phyloP scores from a whole-genome alignment of 2,888 invertebrate genomes.

The Lathronympha strigana region DNA sequence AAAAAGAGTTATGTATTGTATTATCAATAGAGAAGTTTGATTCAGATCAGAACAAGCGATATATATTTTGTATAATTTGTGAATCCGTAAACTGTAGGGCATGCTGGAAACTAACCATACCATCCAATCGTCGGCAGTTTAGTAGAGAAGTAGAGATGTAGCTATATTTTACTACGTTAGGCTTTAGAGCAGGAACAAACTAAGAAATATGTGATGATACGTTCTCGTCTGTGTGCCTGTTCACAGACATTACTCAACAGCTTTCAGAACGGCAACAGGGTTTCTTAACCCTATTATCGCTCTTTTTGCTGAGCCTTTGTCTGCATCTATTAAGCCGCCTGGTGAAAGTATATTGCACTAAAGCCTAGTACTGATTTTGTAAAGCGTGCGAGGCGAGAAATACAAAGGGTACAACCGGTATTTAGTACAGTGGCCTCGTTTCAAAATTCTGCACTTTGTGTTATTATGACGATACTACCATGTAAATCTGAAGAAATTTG shows the following conservation, averaged over 20 bases:
- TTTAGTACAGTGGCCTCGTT: no score
- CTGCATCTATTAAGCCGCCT: constrained; percentile 57
- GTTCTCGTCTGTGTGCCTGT: constrained; percentile 55
- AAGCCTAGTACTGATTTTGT: constrained; percentile 18
- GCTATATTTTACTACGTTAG: neutral
- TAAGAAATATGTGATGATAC: constrained; percentile 12
- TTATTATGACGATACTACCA: no score
- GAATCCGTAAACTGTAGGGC: no score
- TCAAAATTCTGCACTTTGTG: no score
- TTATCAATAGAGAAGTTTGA: no score
- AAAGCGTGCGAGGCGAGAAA: neutral
- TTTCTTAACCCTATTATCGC: constrained; percentile 64
- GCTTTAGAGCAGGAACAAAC: constrained; percentile 7
- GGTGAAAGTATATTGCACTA: constrained; percentile 63
- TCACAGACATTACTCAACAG: constrained; percentile 70
- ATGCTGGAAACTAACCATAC: no score
- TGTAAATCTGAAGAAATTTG: no score
- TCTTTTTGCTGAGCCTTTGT: constrained; percentile 59
- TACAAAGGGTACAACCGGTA: no score
- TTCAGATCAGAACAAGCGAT: no score
- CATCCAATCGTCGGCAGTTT: neutral
- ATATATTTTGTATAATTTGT: no score
- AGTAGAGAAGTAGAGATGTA: neutral
- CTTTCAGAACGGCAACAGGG: constrained; percentile 61
- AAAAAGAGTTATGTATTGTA: no score